Evolutionary conservation across 1,140 invertebrate genomes (phyloP).

Genomic region (Homarus americanus): DNA sequence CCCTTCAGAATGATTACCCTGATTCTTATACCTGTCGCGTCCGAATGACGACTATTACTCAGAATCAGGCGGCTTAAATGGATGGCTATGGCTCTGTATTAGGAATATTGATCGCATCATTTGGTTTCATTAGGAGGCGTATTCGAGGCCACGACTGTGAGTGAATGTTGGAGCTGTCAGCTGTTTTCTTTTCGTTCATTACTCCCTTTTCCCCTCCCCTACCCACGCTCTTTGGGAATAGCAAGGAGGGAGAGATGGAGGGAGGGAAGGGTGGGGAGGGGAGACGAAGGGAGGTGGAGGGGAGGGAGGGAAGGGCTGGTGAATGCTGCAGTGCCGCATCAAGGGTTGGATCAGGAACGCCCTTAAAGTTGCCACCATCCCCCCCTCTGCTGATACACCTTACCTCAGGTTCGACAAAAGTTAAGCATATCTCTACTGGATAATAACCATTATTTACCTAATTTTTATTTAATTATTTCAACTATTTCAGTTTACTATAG

Average conservation of each 20-base stretch:
- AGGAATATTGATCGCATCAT: conserved; percentile 72
- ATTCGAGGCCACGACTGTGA: conserved; percentile 61
- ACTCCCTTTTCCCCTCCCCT: conserved; percentile 47
- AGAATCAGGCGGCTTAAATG: conserved; percentile 70
- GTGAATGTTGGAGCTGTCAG: conserved; percentile 57
- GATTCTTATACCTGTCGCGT: conserved; percentile 69
- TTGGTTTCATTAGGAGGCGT: conserved; percentile 70
- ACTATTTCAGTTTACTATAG: too few species aligned
- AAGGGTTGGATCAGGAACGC: conserved; percentile 20
- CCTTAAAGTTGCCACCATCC: conserved; percentile 2
- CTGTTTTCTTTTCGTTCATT: conserved; percentile 61
- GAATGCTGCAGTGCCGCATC: conserved; percentile 17
- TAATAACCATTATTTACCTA: too few species aligned
- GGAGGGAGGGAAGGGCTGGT: background rate
- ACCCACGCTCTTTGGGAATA: conserved; percentile 14
- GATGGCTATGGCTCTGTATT: conserved; percentile 71
- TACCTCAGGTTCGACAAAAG: too few species aligned
- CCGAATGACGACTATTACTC: conserved; percentile 69
- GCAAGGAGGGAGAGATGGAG: background rate
- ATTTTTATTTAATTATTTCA: too few species aligned
- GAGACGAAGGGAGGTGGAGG: background rate
- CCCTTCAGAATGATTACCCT: conserved; percentile 69
- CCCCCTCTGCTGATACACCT: too few species aligned
- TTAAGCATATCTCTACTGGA: too few species aligned
- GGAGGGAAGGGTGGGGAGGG: background rate